These are phyloP conservation scores for Dolichomitus sp. DNA, from an alignment of 2,888 invertebrate genomes.

Conservation along the genomic window DNA sequence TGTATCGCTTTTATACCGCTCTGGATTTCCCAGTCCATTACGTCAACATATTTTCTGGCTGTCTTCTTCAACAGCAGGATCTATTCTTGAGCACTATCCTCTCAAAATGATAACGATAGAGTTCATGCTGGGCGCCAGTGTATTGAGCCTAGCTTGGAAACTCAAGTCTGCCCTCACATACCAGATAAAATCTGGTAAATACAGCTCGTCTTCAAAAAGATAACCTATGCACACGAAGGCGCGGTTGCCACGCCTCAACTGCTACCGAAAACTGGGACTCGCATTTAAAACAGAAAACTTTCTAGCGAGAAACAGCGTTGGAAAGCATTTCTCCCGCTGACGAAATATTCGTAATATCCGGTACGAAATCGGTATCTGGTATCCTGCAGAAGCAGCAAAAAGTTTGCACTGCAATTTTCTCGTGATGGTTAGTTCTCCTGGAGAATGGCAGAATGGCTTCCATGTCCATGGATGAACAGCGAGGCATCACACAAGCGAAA, in stretches of 20 bases:
- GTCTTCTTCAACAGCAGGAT: slow-evolving; percentile 13
- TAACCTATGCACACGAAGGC: slow-evolving; percentile 32
- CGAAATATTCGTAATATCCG: slow-evolving; percentile 47
- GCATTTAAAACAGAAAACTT: slow-evolving; percentile 18
- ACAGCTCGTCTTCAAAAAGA: slow-evolving; percentile 24
- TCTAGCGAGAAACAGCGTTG: background rate
- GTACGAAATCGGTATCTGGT: slow-evolving; percentile 34
- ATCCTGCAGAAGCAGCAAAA: slow-evolving; percentile 9
- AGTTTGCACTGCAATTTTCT: slow-evolving; percentile 12
- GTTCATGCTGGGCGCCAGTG: slow-evolving; percentile 11
- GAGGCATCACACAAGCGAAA: background rate
- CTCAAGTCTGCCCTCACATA: slow-evolving; percentile 8
- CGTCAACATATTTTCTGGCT: background rate
- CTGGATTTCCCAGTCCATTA: background rate
- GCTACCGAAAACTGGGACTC: slow-evolving; percentile 24
- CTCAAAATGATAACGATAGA: slow-evolving; percentile 28
- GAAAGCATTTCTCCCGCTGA: slow-evolving; percentile 1
- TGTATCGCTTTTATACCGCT: slow-evolving; percentile 4
- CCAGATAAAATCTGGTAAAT: slow-evolving; percentile 45
- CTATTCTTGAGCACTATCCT: slow-evolving; percentile 4
- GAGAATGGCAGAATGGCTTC: background rate
- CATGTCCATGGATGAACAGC: background rate
- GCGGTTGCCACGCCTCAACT: slow-evolving; percentile 12
- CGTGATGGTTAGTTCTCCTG: slow-evolving; percentile 10
- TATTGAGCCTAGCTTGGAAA: background rate